Conservation (phyloP, 2,888 invertebrate genomes). For the Polyommatus iphigenia region DNA sequence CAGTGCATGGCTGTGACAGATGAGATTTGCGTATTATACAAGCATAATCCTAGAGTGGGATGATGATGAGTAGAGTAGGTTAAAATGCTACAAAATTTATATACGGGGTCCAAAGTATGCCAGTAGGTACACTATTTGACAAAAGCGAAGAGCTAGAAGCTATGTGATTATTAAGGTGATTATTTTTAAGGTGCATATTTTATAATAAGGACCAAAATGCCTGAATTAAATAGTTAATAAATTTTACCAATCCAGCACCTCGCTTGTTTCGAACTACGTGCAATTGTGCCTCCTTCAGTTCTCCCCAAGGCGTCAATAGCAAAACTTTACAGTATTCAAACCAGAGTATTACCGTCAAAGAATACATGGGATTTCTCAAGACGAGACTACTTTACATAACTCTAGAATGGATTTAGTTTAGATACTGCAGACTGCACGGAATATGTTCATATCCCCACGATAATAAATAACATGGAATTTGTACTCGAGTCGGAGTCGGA, state of each 20-base stretch:
- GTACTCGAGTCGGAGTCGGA: slow-evolving; percentile 15
- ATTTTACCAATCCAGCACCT: not conserved
- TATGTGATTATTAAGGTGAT: no score
- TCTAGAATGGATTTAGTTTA: slow-evolving; percentile 28
- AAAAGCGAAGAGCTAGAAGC: no score
- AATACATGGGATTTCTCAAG: slow-evolving; percentile 38
- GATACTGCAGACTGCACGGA: slow-evolving; percentile 26
- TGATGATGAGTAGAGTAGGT: no score
- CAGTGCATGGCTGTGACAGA: no score
- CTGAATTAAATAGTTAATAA: no score
- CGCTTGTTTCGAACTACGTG: slow-evolving; percentile 8
- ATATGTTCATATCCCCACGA: slow-evolving; percentile 31
- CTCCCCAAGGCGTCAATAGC: slow-evolving; percentile 41
- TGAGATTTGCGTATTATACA: no score
- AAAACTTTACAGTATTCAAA: slow-evolving; percentile 44
- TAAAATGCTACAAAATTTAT: no score
- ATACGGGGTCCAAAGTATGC: no score
- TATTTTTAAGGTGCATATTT: no score
- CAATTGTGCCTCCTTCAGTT: slow-evolving; percentile 40
- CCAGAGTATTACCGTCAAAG: slow-evolving; percentile 37
- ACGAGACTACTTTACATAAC: slow-evolving; percentile 35
- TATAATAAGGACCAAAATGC: no score
- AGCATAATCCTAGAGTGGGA: no score
- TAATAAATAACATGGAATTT: slow-evolving; percentile 30
- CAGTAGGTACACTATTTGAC: no score